Base-by-base conservation (phyloP, 2,888 invertebrate genomes). In the Mythimna impura region DNA sequence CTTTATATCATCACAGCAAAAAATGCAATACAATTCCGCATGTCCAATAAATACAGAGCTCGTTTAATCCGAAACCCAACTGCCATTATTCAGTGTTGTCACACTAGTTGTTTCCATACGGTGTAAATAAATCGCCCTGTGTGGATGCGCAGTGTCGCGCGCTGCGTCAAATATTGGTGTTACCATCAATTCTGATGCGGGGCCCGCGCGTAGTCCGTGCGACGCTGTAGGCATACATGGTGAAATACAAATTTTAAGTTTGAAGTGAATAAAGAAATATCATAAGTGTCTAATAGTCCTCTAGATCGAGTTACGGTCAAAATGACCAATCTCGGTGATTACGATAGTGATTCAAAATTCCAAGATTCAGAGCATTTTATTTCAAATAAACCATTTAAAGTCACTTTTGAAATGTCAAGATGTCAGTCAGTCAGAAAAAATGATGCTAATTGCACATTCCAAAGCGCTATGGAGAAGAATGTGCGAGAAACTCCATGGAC, bases 91-190 rank as follows among this genome's bases (percentile, higher is more conserved):
- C 55, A 75, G 60, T 61, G 58, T 58, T 70, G 52, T 43, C 36
- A 65, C 70, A 70, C 73, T 70, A 78, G 80, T 72, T 69, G 71
- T 81, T 73, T 75, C 34, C 64, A 61, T 64, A 71, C n/a, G 60
- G 62, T 62, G 75, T 55, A 80, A 82, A 85, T 85, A 85, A 82
- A 77, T 85, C 73, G 71, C n/a, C 10, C 17, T n/a, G 76, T 72
- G 71, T 52, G 50, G 17, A 76, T 50, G 62, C 57, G 55, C 30
- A 36, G 78, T 71, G 64, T 71, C 67, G 82, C 54, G 81, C 54
- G 71, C 63, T 74, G 73, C 76, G 76, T 77, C 86, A 85, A 82
- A 86, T 86, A 86, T 85, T 85, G 65, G 74, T 78, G 85, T 71
- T 78, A 76, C 84, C 76, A 85, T 85, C 74, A 82, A 82, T 86